phyloP scores from a whole-genome alignment of 1,140 invertebrate genomes.

The Batillaria attramentaria region DNA sequence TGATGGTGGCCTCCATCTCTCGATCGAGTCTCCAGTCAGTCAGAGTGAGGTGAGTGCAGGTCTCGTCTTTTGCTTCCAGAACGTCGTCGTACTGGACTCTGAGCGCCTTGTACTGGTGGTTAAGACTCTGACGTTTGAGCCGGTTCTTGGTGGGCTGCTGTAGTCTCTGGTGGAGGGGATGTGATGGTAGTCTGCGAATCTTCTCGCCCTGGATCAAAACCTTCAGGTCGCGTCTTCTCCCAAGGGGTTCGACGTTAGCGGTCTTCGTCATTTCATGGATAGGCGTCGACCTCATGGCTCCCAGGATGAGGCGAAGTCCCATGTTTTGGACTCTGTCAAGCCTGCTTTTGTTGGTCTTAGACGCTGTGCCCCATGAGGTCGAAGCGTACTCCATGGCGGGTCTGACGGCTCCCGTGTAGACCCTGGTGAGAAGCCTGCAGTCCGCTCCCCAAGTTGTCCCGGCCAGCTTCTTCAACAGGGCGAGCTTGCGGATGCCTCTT shows the following conservation, averaged over 20 bases:
- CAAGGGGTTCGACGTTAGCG: constrained; percentile 14
- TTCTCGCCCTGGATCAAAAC: constrained; percentile 18
- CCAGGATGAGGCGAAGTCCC: constrained; percentile 8
- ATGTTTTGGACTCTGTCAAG: constrained; percentile 31
- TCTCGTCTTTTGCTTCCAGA: not conserved
- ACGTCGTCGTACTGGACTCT: constrained; percentile 7
- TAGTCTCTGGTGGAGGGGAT: constrained; percentile 22
- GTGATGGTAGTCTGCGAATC: constrained; percentile 20
- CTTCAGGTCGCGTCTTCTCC: constrained; percentile 7
- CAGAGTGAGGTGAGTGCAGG: not conserved
- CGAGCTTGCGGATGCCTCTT: constrained; percentile 15
- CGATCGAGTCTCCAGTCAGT: constrained; percentile 12
- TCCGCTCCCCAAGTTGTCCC: constrained; percentile 31
- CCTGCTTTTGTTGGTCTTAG: constrained; percentile 23
- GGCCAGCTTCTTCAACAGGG: constrained; percentile 30
- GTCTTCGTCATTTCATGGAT: constrained; percentile 1
- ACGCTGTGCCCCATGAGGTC: constrained; percentile 28
- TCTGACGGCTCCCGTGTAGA: constrained; percentile 29
- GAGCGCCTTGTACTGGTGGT: constrained; percentile 22
- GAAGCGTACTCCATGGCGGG: constrained; percentile 32
- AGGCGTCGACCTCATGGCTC: constrained; percentile 22
- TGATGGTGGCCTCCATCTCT: constrained; percentile 4
- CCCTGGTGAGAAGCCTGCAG: constrained; percentile 12
- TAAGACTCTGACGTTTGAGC: constrained; percentile 31
- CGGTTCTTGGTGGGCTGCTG: constrained; percentile 27